Evolutionary conservation across 2,113 vertebrate species (phyloP).

Genomic region (Vulpes ferrilata): DNA sequence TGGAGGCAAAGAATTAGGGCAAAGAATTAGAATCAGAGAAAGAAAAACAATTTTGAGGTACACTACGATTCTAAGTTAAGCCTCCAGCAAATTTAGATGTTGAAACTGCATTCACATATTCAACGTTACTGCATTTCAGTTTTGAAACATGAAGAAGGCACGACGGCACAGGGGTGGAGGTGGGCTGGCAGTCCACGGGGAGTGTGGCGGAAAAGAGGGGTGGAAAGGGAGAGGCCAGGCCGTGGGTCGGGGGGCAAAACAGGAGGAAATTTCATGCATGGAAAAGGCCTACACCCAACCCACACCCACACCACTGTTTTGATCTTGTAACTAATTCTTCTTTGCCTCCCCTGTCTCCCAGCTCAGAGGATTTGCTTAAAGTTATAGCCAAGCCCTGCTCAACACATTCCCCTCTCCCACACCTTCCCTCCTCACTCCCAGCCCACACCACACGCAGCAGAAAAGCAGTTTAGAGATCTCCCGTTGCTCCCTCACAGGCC

Average conservation of each 20-base stretch:
- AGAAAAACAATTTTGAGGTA: background rate
- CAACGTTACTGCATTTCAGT: background rate
- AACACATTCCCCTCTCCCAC: background rate
- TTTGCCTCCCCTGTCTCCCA: background rate
- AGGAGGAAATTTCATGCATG: background rate
- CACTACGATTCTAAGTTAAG: background rate
- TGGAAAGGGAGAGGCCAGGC: background rate
- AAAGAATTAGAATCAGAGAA: no score
- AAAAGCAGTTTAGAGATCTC: background rate
- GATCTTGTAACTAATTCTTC: background rate
- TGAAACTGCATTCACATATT: background rate
- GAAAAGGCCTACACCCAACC: background rate
- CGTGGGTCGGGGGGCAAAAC: no score
- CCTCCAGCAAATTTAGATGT: background rate
- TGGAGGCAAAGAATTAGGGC: background rate
- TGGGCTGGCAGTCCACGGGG: fast-evolving
- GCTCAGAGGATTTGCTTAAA: background rate
- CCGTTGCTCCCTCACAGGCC: background rate
- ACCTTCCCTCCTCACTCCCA: background rate
- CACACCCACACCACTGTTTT: background rate
- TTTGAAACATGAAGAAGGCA: background rate
- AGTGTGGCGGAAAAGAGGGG: background rate
- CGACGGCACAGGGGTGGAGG: background rate
- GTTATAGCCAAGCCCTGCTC: background rate
- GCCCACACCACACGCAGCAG: background rate